Evolutionary conservation across 92 coral and sea anemone species (phyloP).

Genomic region (Epizoanthus ramosus): DNA sequence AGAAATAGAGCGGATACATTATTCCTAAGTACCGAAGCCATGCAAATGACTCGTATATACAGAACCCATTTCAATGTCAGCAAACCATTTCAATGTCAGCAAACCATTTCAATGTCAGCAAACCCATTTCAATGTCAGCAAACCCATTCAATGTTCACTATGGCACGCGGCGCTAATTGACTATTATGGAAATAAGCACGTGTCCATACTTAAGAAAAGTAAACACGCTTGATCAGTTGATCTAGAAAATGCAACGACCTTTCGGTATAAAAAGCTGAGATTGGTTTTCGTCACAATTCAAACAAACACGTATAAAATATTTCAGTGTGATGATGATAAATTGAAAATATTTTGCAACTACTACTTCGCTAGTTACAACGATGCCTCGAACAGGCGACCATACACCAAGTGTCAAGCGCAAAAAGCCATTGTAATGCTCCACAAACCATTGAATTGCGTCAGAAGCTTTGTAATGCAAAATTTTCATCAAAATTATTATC

Average conservation of each 20-base stretch:
- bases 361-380: background rate
- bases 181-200: conserved; percentile 78
- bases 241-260: conserved; percentile 37
- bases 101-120: conserved; percentile 5
- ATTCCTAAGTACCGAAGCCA: background rate
- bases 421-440: conserved; percentile 7
- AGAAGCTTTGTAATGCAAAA: conserved; percentile 34
- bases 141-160: background rate
- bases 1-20: background rate
- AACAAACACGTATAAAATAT: background rate
- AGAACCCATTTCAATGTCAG: background rate
- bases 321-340: background rate
- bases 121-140: background rate
- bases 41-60: background rate
- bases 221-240: conserved; percentile 52
- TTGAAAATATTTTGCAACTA: background rate
- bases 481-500: background rate
- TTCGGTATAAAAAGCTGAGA: conserved; percentile 8
- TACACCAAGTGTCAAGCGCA: background rate
- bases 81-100: conserved; percentile 3
- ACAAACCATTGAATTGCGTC: conserved; percentile 26
- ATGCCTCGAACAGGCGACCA: background rate
- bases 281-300: background rate
- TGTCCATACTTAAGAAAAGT: conserved; percentile 52
- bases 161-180: conserved; percentile 83